Evolutionary conservation across 2,797 vertebrate genomes (phyloP).

Genomic region (Acrossocheilus fasciatus): DNA sequence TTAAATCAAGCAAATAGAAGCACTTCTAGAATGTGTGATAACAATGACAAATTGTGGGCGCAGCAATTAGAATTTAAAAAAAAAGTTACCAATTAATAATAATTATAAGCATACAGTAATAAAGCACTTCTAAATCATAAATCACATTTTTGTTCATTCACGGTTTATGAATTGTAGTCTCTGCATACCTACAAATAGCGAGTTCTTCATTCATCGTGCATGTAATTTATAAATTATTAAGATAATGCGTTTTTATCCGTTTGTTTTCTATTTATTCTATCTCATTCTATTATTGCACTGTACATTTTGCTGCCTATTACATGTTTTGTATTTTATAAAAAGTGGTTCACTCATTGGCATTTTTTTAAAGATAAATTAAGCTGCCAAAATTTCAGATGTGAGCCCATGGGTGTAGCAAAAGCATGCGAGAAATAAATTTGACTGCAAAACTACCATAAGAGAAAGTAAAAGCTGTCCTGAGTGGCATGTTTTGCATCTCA

Average conservation of each 20-base stretch:
- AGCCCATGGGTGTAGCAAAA: background rate
- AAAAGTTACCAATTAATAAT: background rate
- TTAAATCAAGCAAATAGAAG: conserved; percentile 39
- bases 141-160: background rate
- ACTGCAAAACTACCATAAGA: background rate
- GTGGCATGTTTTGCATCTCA: conserved; percentile 25
- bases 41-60: conserved; percentile 43
- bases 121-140: background rate
- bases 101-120: background rate
- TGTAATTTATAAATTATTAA: background rate
- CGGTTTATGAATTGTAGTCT: background rate
- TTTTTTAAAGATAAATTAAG: background rate
- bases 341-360: background rate
- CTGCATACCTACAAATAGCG: background rate
- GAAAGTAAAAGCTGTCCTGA: background rate
- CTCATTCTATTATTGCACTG: background rate
- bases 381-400: background rate
- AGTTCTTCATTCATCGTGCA: background rate
- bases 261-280: background rate
- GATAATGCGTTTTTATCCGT: background rate
- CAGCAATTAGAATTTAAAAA: conserved; percentile 40
- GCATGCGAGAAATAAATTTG: background rate
- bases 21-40: conserved; percentile 27
- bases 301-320: background rate
- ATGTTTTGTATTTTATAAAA: background rate